Evolutionary conservation across 2,888 invertebrate genomes (phyloP).

Genomic region (Netelia inedita): DNA sequence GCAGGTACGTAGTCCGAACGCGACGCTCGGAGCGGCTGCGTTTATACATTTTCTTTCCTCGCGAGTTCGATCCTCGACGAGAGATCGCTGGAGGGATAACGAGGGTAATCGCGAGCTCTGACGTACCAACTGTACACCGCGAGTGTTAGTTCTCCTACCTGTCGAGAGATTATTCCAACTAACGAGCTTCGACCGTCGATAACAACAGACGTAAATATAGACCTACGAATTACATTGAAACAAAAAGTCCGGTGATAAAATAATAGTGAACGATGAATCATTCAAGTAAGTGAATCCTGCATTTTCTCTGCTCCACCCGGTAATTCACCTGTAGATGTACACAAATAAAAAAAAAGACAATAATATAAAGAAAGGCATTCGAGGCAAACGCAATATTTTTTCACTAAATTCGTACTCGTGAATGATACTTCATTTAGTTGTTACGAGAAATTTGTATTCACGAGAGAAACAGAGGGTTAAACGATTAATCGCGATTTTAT

Average conservation of each 20-base stretch:
- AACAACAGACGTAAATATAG: too few species aligned
- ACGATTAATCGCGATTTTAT: neutral
- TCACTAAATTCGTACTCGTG: too few species aligned
- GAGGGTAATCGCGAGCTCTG: conserved; percentile 8
- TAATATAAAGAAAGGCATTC: too few species aligned
- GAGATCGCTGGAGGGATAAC: conserved; percentile 9
- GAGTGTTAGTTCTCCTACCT: neutral
- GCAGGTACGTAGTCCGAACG: neutral
- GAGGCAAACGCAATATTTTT: too few species aligned
- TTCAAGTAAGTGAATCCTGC: too few species aligned
- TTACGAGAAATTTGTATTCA: neutral
- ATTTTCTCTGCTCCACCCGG: too few species aligned
- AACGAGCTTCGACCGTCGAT: too few species aligned
- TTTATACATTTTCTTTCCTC: conserved; percentile 1
- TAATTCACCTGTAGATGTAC: too few species aligned
- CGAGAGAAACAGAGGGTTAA: neutral
- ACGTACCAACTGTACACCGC: neutral
- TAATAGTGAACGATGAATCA: too few species aligned
- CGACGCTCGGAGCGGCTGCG: conserved; percentile 31
- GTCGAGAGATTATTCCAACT: neutral
- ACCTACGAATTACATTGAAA: too few species aligned
- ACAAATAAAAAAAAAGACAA: too few species aligned
- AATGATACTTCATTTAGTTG: neutral
- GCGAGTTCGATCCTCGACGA: conserved; percentile 8
- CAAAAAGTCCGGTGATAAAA: too few species aligned